Evolutionary conservation across 1,140 invertebrate genomes (phyloP), one percentile per base, ranked within the genome.

Genomic region (Ridgeia piscesae): DNA sequence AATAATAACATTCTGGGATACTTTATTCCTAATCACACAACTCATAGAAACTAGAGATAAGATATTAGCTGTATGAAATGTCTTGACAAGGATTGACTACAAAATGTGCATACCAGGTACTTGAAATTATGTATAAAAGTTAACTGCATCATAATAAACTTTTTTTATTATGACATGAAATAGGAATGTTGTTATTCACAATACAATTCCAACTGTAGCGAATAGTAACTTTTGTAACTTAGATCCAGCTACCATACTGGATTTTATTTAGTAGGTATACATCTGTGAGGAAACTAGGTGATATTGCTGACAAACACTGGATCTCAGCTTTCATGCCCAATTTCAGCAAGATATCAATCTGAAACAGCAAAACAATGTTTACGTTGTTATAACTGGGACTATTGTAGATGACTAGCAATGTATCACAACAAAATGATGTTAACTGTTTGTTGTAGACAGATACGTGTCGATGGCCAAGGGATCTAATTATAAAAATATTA

Each of bases 241-340:
- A 91, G 11, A 91, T 35, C 91, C 91, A 91, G 34, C 34, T 33
- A 0, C 33, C 33, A 42, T 35, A 48, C 21, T 33, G 42, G n/a
- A 91, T 91, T 34, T 98, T 98, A 91, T 95, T 96, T 91, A 97
- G 96, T 48, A 98, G 96, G 95, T 98, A 98, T 88, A 96, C 96
- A 91, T 96, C 94, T 0, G 97, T 96, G 31, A 98, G 94, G 94
- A 97, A 98, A 93, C 95, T 95, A 6, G 96, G 94, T 34, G 95
- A 95, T 89, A 97, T 96, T 27, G 96, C 95, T 48, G 96, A 96
- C 14, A 98, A 94, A 48, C 96, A 97, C 95, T 98, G 98, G 77
- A 98, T 98, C 95, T 98, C 97, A 0, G 97, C 96, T 95, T 98
- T 98, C 8, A 96, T 95, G 1, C 96, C 95, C 11, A 94, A 94